Evolutionary conservation across 2,888 invertebrate genomes (phyloP).

Genomic region (Ethmia dodecea): DNA sequence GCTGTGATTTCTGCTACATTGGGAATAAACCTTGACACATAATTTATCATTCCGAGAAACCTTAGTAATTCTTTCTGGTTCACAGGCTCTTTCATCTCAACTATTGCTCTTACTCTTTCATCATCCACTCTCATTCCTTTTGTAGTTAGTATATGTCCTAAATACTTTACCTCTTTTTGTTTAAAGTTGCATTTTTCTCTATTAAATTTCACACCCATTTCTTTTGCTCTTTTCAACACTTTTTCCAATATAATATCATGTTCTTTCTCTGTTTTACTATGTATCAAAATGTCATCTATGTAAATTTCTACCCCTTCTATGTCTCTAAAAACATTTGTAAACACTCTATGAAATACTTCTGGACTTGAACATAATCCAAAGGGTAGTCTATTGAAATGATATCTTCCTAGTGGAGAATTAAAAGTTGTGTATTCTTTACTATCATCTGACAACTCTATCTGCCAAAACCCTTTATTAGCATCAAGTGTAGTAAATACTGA

Average conservation of each 20-base stretch:
- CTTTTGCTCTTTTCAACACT: neutral
- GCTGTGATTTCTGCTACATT: conserved; percentile 11
- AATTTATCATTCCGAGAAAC: conserved; percentile 16
- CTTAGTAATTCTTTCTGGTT: conserved; percentile 10
- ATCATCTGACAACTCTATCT: neutral
- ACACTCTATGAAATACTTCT: conserved; percentile 11
- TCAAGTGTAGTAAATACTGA: neutral
- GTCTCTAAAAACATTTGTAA: conserved; percentile 11
- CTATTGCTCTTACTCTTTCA: conserved; percentile 11
- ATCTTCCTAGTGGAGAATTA: neutral
- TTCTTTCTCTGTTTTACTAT: neutral
- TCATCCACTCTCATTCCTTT: conserved; percentile 10
- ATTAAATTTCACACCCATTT: conserved; percentile 9
- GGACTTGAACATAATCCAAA: conserved; percentile 10
- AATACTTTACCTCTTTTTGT: conserved; percentile 5
- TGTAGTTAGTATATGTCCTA: conserved; percentile 10
- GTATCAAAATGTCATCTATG: neutral
- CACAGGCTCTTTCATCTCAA: conserved; percentile 11
- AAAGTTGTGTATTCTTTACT: neutral
- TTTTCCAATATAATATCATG: neutral
- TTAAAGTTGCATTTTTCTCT: conserved; percentile 6
- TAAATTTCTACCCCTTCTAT: conserved; percentile 6
- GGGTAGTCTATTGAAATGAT: conserved; percentile 3
- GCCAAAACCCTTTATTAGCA: neutral
- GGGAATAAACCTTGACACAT: conserved; percentile 13